phyloP scores from a whole-genome alignment of 1,140 invertebrate species.

The Cotesia typhae region DNA sequence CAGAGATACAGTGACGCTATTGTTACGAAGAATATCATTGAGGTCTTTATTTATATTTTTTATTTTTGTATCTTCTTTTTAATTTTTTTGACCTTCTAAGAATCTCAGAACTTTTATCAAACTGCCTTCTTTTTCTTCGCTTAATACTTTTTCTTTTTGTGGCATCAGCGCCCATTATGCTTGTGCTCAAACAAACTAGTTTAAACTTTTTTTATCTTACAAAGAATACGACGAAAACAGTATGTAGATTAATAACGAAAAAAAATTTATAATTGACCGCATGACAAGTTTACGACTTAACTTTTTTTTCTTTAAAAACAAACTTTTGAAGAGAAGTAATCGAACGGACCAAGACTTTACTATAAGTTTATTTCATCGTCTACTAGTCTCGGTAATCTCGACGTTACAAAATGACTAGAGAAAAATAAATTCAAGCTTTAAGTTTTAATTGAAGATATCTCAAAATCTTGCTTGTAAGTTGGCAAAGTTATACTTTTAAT shows the following conservation, averaged over 20 bases:
- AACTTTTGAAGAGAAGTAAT: no score
- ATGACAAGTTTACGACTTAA: constrained; percentile 41
- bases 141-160: constrained; percentile 1
- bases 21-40: constrained; percentile 57
- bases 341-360: no score
- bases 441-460: no score
- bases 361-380: no score
- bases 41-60: background rate
- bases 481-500: no score
- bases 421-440: no score
- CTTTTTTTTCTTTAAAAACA: no score
- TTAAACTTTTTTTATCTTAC: background rate
- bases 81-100: background rate
- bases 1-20: constrained; percentile 56
- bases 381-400: constrained; percentile 19
- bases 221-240: background rate
- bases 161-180: constrained; percentile 14
- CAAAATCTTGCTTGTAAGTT: no score
- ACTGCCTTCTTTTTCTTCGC: background rate
- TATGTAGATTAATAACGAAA: background rate
- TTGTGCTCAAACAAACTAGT: constrained; percentile 25
- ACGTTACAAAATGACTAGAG: no score
- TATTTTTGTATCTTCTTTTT: constrained; percentile 5
- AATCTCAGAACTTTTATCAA: constrained; percentile 23
- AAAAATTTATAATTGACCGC: constrained; percentile 36